Percentiles rank a stretch among this genome's conserved stretches.
These are phyloP conservation scores for Nomada hirtipes DNA, from an alignment of 2,888 invertebrate species.

Conservation along the genomic window DNA sequence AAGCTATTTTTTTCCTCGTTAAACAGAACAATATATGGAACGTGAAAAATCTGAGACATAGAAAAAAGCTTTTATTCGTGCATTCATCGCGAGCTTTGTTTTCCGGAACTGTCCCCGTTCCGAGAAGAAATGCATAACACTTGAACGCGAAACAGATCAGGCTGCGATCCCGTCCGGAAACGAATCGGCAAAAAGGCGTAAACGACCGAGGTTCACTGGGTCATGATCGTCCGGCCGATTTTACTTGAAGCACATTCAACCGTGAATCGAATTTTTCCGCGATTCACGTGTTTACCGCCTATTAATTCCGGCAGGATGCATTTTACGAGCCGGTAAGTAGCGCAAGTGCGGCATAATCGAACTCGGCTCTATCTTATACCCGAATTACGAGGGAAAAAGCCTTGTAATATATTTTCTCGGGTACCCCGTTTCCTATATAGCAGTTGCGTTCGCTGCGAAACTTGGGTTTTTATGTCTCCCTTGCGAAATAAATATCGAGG, in stretches of 20 bases:
- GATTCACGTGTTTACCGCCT: conserved; percentile 20
- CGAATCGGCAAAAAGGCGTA: not conserved
- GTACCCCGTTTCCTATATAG: not conserved
- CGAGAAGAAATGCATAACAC: not conserved
- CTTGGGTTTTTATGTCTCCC: not conserved
- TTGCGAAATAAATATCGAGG: not conserved
- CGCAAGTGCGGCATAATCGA: conserved; percentile 30
- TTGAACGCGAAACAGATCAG: not conserved
- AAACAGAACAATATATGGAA: too few species aligned
- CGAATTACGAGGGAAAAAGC: conserved; percentile 30
- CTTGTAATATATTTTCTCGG: not conserved
- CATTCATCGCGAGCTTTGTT: not conserved
- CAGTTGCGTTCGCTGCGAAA: too few species aligned
- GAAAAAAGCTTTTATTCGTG: not conserved
- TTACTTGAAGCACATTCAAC: conserved; percentile 1
- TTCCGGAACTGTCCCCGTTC: not conserved
- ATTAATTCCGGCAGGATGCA: conserved; percentile 48
- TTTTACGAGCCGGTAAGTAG: conserved; percentile 42
- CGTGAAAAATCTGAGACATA: not conserved
- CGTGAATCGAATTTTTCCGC: conserved; percentile 27
- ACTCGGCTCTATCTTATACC: conserved; percentile 16
- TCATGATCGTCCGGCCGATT: conserved; percentile 14
- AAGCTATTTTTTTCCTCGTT: too few species aligned
- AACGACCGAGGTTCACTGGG: conserved; percentile 16
- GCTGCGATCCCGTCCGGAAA: not conserved